phyloP scores from a whole-genome alignment of 2,797 vertebrate species.

The Lutjanus argentimaculatus region DNA sequence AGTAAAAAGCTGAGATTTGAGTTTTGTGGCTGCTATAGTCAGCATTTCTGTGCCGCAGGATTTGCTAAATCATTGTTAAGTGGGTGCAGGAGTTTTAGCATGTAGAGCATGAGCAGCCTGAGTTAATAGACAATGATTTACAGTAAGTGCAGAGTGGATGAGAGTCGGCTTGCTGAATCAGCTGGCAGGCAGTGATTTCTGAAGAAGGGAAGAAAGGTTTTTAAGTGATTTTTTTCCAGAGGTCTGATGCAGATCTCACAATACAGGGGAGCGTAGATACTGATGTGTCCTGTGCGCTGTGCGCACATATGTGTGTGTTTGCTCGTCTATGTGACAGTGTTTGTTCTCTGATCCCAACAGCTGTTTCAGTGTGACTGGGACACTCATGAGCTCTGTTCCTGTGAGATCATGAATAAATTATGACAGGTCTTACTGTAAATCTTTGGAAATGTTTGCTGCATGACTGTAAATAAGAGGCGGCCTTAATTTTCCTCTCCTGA shows the following conservation, averaged over 20 bases:
- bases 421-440: constrained; percentile 42
- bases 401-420: constrained; percentile 53
- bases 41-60: constrained; percentile 45
- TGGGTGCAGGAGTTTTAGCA: constrained; percentile 47
- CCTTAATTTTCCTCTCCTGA: constrained; percentile 23
- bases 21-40: not conserved
- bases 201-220: constrained; percentile 10
- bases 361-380: constrained; percentile 50
- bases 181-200: constrained; percentile 37
- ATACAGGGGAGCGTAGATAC: not conserved
- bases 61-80: constrained; percentile 61
- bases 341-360: constrained; percentile 33
- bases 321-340: constrained; percentile 25
- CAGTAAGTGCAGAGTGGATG: constrained; percentile 45
- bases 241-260: not conserved
- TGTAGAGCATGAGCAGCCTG: constrained; percentile 25
- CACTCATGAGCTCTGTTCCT: constrained; percentile 21
- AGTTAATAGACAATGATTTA: constrained; percentile 51
- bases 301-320: constrained; percentile 21
- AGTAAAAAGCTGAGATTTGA: constrained; percentile 4
- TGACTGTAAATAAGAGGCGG: constrained; percentile 20
- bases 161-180: constrained; percentile 56
- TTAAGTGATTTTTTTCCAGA: constrained; percentile 20
- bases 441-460: constrained; percentile 31
- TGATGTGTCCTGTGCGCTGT: not conserved